Percentiles rank a stretch among this genome's conserved stretches.
These are phyloP conservation scores for Corapipo altera DNA, from an alignment of 2,113 vertebrate species.

Conservation along the genomic window DNA sequence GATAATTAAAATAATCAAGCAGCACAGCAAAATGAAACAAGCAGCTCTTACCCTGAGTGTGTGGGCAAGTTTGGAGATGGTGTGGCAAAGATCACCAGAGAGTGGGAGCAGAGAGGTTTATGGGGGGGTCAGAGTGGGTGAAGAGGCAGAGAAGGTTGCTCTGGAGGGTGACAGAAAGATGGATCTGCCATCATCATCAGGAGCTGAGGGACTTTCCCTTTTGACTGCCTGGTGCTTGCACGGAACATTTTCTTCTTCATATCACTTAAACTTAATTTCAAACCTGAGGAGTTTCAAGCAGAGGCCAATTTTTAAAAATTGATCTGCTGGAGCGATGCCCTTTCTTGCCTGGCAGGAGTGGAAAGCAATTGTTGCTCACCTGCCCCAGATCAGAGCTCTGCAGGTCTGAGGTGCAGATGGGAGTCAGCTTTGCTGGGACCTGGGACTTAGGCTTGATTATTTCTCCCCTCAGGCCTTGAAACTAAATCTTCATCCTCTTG, in stretches of 20 bases:
- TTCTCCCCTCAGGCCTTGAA: not conserved
- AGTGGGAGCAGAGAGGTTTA: not conserved
- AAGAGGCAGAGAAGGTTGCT: not conserved
- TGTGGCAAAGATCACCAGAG: not conserved
- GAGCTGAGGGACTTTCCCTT: not conserved
- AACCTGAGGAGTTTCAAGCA: not conserved
- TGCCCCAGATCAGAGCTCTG: not conserved
- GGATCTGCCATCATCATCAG: not conserved
- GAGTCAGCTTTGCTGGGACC: not conserved
- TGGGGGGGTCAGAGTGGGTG: not conserved
- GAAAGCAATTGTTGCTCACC: not conserved
- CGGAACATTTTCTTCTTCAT: not conserved
- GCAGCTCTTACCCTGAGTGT: not conserved
- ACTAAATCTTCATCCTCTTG: not conserved
- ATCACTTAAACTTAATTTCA: slow-evolving; percentile 18
- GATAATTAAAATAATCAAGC: not conserved
- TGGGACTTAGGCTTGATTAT: not conserved
- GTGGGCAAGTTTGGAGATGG: not conserved
- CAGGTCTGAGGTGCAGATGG: not conserved
- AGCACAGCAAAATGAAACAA: not conserved
- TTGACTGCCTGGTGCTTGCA: not conserved
- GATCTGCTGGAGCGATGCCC: not conserved
- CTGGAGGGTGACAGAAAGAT: not conserved
- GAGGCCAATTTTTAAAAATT: not conserved
- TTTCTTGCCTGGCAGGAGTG: not conserved